These are phyloP conservation scores for Pocota personata DNA, from an alignment of 2,888 invertebrate genomes.

Conservation along the genomic window DNA sequence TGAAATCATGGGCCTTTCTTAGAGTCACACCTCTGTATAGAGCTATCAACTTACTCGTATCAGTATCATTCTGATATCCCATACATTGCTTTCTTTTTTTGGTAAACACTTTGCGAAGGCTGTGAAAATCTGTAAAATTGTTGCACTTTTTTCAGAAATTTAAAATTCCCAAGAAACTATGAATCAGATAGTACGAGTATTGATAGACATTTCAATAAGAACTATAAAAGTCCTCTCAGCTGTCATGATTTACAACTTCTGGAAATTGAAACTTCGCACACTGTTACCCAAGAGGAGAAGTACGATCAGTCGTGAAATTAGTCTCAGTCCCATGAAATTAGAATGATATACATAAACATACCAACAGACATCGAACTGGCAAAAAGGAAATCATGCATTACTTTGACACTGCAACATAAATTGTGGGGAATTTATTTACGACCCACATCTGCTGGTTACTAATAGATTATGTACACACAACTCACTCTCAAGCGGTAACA, in stretches of 20 bases:
- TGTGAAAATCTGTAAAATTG: no score
- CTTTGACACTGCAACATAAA: conserved; percentile 8
- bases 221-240: background rate
- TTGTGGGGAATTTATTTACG: conserved; percentile 21
- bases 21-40: no score
- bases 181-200: background rate
- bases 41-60: no score
- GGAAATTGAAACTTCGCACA: conserved; percentile 12
- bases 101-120: no score
- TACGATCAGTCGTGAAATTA: no score
- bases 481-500: background rate
- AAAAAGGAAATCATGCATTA: conserved; percentile 39
- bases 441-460: conserved; percentile 9
- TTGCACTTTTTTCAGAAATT: no score
- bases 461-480: background rate
- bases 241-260: background rate
- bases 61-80: no score
- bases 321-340: background rate
- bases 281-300: background rate
- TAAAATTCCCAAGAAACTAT: background rate
- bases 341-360: background rate
- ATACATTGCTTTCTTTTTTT: no score
- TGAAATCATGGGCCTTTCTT: no score
- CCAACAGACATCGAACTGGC: background rate
- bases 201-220: background rate